A percentile compares a stretch with the other conserved stretches of the same genome.
phyloP scores from a whole-genome alignment of 2,113 vertebrate genomes.

The Lycaon pictus region DNA sequence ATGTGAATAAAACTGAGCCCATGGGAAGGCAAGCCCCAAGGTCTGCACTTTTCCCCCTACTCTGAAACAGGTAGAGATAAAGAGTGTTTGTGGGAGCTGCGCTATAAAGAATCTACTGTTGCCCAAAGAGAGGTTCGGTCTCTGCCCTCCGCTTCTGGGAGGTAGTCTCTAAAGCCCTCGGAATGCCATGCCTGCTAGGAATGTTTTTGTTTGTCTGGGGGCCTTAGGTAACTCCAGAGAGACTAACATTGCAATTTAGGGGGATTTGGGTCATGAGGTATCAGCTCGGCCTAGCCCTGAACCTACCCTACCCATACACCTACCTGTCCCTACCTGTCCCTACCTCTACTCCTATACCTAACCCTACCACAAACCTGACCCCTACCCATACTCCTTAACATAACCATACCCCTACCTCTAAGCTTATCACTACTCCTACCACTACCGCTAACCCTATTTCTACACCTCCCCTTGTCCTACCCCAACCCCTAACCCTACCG shows the following conservation, averaged over 20 bases:
- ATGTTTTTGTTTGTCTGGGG: constrained; percentile 73
- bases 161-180: constrained; percentile 66
- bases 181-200: constrained; percentile 77
- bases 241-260: constrained; percentile 41
- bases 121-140: background rate
- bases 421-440: too few species aligned
- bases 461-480: too few species aligned
- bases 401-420: too few species aligned
- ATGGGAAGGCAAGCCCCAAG: background rate
- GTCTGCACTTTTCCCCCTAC: background rate
- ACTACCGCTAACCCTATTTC: too few species aligned
- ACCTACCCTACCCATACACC: too few species aligned
- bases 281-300: background rate
- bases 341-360: too few species aligned
- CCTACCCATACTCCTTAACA: too few species aligned
- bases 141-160: constrained; percentile 41
- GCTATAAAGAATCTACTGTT: background rate
- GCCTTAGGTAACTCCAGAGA: constrained; percentile 49
- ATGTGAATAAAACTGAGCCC: background rate
- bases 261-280: background rate
- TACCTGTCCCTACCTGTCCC: too few species aligned
- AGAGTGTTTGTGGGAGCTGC: background rate
- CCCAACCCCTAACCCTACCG: too few species aligned
- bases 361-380: too few species aligned
- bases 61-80: background rate